Evolutionary conservation across 2,888 invertebrate genomes (phyloP).

Genomic region (Physocephala rufipes): DNA sequence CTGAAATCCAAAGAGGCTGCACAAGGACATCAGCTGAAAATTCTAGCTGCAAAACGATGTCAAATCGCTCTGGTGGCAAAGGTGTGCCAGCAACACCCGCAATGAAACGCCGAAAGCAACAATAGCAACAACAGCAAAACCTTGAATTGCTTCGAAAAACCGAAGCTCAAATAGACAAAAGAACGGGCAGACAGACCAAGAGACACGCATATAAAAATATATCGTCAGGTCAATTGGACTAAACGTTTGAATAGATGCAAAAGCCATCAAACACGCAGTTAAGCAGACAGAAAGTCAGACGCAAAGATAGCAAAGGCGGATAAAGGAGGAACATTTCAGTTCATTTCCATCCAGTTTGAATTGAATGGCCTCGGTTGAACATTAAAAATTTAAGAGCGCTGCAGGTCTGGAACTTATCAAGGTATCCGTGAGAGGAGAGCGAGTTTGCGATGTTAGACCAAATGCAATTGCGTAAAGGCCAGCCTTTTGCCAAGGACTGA

Average conservation of each 20-base stretch:
- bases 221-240: no score
- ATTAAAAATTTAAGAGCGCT: no score
- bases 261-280: constrained; percentile 19
- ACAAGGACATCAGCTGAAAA: neutral
- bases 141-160: neutral
- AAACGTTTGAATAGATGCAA: no score
- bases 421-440: no score
- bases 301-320: neutral
- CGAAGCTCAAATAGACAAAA: no score
- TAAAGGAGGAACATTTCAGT: neutral
- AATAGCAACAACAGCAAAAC: neutral
- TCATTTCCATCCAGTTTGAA: no score
- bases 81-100: constrained; percentile 14
- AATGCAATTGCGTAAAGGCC: no score
- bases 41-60: neutral
- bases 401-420: no score
- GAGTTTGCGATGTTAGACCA: no score
- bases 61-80: neutral
- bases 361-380: no score
- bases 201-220: neutral
- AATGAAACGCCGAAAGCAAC: neutral
- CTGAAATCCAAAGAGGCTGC: neutral
- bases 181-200: neutral
- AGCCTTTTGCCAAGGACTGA: neutral
- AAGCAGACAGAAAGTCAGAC: neutral